Evolutionary conservation across 2,888 invertebrate species (phyloP).

Genomic region (Rhabditoides inermis): DNA sequence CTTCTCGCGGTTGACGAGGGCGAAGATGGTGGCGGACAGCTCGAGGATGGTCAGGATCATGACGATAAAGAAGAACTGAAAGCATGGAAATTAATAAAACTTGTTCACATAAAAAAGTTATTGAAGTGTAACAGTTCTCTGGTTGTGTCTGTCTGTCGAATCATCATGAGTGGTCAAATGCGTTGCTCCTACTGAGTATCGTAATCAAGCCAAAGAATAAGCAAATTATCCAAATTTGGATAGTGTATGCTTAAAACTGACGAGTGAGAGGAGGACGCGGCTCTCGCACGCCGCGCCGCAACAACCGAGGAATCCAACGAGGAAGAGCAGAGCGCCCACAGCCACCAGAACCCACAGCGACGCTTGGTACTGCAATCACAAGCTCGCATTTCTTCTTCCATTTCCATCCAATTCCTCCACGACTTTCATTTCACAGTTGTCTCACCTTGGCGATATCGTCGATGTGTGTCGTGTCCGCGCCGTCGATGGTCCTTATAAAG

Average conservation of each 20-base stretch:
- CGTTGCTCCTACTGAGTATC: no score
- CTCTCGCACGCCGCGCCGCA: slow-evolving; percentile 48
- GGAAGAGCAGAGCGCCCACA: slow-evolving; percentile 43
- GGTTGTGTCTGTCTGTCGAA: no score
- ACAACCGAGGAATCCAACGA: slow-evolving; percentile 50
- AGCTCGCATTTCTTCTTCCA: neutral
- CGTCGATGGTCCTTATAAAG: slow-evolving; percentile 23
- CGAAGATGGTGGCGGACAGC: slow-evolving; percentile 36
- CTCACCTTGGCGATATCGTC: slow-evolving; percentile 36
- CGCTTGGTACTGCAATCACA: slow-evolving; percentile 44
- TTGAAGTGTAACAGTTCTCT: no score
- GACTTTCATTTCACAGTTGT: neutral
- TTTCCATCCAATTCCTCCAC: neutral
- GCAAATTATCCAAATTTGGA: no score
- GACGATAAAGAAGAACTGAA: slow-evolving; percentile 44
- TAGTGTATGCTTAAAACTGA: slow-evolving; percentile 17
- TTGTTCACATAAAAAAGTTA: no score
- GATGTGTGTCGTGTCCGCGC: slow-evolving; percentile 14
- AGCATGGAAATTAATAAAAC: no score
- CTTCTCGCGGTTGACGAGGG: slow-evolving; percentile 34
- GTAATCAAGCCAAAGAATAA: no score
- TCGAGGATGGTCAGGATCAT: slow-evolving; percentile 40
- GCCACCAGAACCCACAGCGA: slow-evolving; percentile 49
- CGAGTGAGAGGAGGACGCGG: slow-evolving; percentile 38
- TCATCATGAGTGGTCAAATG: no score